Evolutionary conservation across 2,113 vertebrate genomes (phyloP).

Genomic region (Silurus glanis): DNA sequence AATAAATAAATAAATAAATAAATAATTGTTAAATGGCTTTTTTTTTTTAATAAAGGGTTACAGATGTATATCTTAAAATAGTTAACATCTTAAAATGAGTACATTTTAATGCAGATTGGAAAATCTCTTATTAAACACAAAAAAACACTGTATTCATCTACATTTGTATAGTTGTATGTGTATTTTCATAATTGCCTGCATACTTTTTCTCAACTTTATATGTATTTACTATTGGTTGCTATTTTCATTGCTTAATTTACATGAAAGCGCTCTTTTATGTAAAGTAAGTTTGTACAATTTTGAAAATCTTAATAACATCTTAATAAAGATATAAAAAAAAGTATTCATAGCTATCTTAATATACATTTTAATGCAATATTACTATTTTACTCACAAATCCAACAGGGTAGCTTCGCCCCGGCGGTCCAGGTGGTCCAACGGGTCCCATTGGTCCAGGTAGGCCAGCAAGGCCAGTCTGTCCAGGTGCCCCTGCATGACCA

Average conservation of each 20-base stretch:
- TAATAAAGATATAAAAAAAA: background rate
- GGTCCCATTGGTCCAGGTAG: conserved; percentile 88
- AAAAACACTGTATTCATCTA: background rate
- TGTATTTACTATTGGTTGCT: background rate
- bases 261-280: background rate
- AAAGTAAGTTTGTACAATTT: background rate
- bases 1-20: background rate
- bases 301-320: background rate
- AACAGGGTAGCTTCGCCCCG: conserved; percentile 68
- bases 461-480: conserved; percentile 80
- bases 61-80: no score
- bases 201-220: background rate
- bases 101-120: background rate
- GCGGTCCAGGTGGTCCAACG: conserved; percentile 79
- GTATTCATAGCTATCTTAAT: background rate
- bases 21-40: no score
- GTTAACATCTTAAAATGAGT: background rate
- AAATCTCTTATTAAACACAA: background rate
- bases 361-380: background rate
- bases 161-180: background rate
- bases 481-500: conserved; percentile 73
- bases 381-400: conserved; percentile 86
- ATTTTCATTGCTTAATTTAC: background rate
- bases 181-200: background rate
- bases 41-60: no score